Conservation (phyloP, 2,113 vertebrate species). For the Bolborhynchus lineola region DNA sequence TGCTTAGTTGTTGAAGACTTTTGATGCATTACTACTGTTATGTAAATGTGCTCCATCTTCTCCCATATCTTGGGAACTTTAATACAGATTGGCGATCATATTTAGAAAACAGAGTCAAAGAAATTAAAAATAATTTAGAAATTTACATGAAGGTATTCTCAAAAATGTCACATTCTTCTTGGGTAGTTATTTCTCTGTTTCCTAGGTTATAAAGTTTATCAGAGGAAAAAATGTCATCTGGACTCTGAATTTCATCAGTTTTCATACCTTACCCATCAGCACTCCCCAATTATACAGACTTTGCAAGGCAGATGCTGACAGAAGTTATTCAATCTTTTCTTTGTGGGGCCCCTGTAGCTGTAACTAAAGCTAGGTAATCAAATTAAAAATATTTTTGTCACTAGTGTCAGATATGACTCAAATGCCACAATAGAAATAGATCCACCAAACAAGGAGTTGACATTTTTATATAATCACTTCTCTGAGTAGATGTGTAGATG, state of each 20-base stretch:
- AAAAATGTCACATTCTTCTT: neutral
- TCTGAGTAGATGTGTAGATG: neutral
- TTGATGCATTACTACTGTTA: neutral
- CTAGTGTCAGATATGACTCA: conserved; percentile 8
- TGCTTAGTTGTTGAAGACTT: neutral
- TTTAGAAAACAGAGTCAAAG: neutral
- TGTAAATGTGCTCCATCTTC: neutral
- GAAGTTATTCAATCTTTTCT: neutral
- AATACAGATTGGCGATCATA: neutral
- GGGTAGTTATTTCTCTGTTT: neutral
- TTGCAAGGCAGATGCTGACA: neutral
- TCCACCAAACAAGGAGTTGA: neutral
- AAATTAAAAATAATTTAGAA: neutral
- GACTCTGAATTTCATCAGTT: neutral
- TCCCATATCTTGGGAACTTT: neutral
- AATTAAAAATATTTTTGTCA: neutral
- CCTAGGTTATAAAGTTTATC: neutral
- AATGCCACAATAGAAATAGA: conserved; percentile 27
- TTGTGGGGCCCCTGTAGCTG: neutral
- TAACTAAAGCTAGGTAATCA: neutral
- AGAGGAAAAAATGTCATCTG: neutral
- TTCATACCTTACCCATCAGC: neutral
- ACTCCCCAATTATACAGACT: neutral
- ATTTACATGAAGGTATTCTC: neutral
- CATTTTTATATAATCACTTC: neutral